Percentiles rank a stretch among this genome's conserved stretches.
Evolutionary conservation across 2,113 vertebrate species (phyloP).

Genomic region (Otolemur garnettii): DNA sequence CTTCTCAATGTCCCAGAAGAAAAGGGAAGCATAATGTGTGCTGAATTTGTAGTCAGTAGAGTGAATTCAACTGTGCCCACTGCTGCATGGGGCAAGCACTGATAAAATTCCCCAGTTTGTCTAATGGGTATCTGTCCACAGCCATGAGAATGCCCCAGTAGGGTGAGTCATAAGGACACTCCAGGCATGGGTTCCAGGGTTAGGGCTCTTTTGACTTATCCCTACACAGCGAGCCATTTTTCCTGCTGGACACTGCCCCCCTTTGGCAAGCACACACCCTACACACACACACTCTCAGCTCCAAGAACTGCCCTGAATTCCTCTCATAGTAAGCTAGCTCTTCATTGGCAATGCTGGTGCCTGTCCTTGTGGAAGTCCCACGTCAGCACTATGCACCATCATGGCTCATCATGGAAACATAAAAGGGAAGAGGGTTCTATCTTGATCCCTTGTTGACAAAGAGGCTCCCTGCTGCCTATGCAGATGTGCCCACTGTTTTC

Average conservation of each 20-base stretch:
- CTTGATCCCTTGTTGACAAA: neutral
- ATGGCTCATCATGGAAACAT: neutral
- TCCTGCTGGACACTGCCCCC: accelerated
- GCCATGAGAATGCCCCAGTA: neutral
- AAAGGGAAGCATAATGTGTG: too few relatives aligned
- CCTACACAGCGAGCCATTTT: accelerated
- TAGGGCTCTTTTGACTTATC: too few relatives aligned
- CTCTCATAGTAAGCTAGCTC: neutral
- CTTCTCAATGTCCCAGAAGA: accelerated
- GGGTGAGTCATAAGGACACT: accelerated
- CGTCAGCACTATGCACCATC: neutral
- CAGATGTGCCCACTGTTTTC: neutral
- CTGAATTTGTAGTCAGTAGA: accelerated
- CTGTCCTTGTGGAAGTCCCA: neutral
- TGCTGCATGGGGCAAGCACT: too few relatives aligned
- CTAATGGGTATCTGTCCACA: neutral
- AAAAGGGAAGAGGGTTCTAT: neutral
- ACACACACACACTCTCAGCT: neutral
- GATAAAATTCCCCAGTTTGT: neutral
- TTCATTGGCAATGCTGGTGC: neutral
- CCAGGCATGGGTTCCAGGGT: neutral
- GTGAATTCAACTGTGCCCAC: accelerated
- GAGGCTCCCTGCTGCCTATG: neutral
- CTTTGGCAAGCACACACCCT: neutral
- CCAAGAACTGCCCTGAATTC: too few relatives aligned